These are phyloP conservation scores for Sibirionetta formosa DNA, from an alignment of 2,797 vertebrate genomes.

Conservation along the genomic window DNA sequence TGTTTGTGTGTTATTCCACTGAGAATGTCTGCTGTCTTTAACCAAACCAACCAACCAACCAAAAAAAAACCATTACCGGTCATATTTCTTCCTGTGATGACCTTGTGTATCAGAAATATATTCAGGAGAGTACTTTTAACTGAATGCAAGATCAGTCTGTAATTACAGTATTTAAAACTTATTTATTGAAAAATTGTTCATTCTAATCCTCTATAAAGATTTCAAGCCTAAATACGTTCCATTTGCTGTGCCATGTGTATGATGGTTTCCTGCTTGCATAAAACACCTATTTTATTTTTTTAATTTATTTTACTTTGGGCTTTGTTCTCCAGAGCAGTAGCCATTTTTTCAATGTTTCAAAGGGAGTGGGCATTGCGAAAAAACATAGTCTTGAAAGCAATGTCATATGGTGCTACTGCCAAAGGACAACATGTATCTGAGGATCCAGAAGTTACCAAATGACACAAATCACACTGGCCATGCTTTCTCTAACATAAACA, in stretches of 20 bases:
- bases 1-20: background rate
- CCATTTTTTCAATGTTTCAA: background rate
- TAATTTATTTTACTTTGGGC: background rate
- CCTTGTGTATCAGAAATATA: background rate
- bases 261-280: background rate
- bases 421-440: background rate
- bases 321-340: background rate
- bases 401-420: background rate
- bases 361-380: background rate
- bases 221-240: background rate
- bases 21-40: background rate
- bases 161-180: constrained; percentile 7
- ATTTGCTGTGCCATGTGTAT: background rate
- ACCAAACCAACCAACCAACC: background rate
- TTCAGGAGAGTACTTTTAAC: background rate
- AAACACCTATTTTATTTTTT: rapidly evolving
- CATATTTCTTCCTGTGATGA: background rate
- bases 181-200: background rate
- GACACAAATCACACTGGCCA: background rate
- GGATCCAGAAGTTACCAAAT: background rate
- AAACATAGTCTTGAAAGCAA: background rate
- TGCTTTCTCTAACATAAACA: background rate
- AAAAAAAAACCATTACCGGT: background rate
- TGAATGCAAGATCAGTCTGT: background rate
- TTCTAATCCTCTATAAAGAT: background rate